These are phyloP conservation scores for Timema cristinae DNA, from an alignment of 2,888 invertebrate genomes.

Conservation along the genomic window DNA sequence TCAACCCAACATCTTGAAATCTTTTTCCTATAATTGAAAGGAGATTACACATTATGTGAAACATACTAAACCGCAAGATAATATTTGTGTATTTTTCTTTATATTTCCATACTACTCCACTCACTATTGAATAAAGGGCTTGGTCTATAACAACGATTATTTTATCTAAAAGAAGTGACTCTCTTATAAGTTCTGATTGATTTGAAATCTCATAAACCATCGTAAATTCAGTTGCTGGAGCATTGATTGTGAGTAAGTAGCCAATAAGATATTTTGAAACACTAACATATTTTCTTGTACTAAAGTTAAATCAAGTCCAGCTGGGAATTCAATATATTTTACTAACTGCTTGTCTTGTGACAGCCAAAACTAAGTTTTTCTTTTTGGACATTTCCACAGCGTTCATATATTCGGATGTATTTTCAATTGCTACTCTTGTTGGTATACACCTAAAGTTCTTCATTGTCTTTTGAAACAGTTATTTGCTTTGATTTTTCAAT, in stretches of 20 bases:
- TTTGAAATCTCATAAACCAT: neutral
- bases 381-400: too few relatives aligned
- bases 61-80: neutral
- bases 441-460: too few relatives aligned
- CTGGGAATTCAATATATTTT: too few relatives aligned
- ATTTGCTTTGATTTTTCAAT: too few relatives aligned
- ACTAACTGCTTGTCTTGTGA: too few relatives aligned
- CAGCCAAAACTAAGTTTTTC: too few relatives aligned
- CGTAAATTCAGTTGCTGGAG: neutral
- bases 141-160: neutral
- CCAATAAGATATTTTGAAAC: too few relatives aligned
- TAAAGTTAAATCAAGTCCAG: too few relatives aligned
- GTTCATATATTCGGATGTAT: too few relatives aligned
- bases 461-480: too few relatives aligned
- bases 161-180: neutral
- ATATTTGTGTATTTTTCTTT: neutral
- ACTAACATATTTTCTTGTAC: too few relatives aligned
- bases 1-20: neutral
- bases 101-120: neutral
- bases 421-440: too few relatives aligned
- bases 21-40: neutral
- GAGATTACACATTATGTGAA: neutral
- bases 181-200: neutral
- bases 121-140: neutral
- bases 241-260: neutral